Evolutionary conservation across 2,113 vertebrate species (phyloP).

Genomic region (Naja naja): DNA sequence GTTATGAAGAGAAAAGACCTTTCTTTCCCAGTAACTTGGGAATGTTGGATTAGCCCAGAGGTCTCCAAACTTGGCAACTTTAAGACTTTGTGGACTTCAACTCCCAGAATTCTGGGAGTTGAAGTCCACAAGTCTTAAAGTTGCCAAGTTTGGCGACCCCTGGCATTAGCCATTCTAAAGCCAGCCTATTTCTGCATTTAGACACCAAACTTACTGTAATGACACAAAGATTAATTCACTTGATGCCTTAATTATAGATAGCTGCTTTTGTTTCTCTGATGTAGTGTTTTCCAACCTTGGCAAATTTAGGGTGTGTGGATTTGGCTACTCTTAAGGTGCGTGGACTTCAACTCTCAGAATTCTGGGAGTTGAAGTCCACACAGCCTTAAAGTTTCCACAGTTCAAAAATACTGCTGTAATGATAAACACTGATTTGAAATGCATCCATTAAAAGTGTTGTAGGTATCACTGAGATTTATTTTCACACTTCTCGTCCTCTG

Average conservation of each 20-base stretch:
- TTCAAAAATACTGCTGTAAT: neutral
- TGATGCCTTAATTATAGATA: constrained; percentile 17
- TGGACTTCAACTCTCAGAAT: neutral
- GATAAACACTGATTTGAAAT: neutral
- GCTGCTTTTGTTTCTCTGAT: neutral
- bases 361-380: neutral
- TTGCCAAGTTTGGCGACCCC: no score
- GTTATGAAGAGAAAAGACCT: neutral
- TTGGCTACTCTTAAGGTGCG: no score
- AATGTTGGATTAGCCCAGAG: neutral
- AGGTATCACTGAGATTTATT: neutral
- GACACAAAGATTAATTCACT: constrained; percentile 19
- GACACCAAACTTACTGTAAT: neutral
- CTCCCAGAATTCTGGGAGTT: no score
- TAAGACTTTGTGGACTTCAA: no score
- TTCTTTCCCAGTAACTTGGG: neutral
- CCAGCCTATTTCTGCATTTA: constrained; percentile 6
- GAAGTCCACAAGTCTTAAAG: no score
- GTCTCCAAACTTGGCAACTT: no score
- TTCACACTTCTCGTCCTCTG: no score
- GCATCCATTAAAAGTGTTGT: neutral
- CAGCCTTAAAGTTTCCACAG: neutral
- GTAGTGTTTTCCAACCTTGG: neutral
- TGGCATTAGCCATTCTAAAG: neutral
- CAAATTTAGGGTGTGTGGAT: neutral